Conservation (phyloP, 2,113 vertebrate species). For the Trogon surrucura region DNA sequence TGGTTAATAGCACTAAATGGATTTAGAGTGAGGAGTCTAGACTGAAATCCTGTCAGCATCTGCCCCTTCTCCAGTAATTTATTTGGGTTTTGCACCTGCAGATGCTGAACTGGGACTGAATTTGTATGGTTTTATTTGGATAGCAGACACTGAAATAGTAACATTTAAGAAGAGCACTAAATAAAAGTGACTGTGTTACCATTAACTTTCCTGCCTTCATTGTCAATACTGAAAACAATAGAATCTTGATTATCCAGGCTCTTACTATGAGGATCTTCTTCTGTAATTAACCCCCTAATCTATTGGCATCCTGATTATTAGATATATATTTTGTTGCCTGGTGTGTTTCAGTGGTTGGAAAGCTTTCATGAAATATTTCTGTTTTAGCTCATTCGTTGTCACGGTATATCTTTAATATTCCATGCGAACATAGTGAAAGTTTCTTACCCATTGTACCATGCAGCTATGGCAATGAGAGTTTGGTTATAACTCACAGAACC, state of each 20-base stretch:
- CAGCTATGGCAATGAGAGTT: background rate
- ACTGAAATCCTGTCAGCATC: constrained; percentile 69
- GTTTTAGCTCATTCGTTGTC: background rate
- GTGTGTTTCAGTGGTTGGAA: background rate
- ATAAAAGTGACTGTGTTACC: background rate
- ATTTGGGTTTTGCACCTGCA: constrained; percentile 70
- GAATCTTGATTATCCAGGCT: constrained; percentile 26
- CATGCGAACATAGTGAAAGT: background rate
- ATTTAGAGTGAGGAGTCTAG: constrained; percentile 71
- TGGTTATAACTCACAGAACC: background rate
- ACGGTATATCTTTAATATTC: background rate
- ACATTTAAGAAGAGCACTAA: constrained; percentile 29
- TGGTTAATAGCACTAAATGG: constrained; percentile 73
- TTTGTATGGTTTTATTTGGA: constrained; percentile 32
- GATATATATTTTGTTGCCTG: background rate
- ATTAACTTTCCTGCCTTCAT: constrained; percentile 1
- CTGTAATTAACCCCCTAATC: constrained; percentile 27
- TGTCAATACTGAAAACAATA: constrained; percentile 36
- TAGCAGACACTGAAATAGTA: constrained; percentile 5
- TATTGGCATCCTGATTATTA: constrained; percentile 21
- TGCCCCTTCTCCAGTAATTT: constrained; percentile 63
- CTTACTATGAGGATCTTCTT: background rate
- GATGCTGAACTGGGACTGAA: constrained; percentile 34
- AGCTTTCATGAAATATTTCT: constrained; percentile 1
- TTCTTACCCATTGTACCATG: background rate